phyloP scores from a whole-genome alignment of 2,888 invertebrate species.

The Dyspetes luteomarginatus region DNA sequence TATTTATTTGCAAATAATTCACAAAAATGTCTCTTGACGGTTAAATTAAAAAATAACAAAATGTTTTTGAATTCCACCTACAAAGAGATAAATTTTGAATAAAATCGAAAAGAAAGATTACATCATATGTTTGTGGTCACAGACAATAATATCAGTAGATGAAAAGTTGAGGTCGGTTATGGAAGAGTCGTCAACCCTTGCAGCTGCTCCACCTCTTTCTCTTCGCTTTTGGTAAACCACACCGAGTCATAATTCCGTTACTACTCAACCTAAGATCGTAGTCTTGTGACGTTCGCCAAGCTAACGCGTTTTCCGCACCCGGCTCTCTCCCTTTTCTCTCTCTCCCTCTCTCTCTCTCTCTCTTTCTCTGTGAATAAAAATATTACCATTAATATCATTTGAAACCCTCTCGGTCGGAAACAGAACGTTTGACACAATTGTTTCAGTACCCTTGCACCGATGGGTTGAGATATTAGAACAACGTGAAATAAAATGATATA shows the following conservation, averaged over 20 bases:
- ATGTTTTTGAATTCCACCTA: no score
- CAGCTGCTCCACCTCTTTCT: conserved; percentile 38
- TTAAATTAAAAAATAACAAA: background rate
- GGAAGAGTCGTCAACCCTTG: background rate
- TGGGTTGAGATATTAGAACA: no score
- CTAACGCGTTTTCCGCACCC: conserved; percentile 9
- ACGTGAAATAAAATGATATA: no score
- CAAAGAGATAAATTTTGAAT: background rate
- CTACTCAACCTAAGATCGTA: conserved; percentile 59
- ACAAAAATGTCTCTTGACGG: background rate
- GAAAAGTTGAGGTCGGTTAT: conserved; percentile 1
- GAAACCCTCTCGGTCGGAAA: no score
- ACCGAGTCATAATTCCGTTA: conserved; percentile 61
- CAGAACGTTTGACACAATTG: no score
- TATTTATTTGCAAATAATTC: background rate
- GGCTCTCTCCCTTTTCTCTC: background rate
- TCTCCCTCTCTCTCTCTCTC: background rate
- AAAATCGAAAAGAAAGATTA: background rate
- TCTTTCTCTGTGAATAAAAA: conserved; percentile 17
- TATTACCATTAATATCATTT: no score
- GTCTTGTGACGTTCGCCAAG: conserved; percentile 19
- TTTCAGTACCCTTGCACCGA: no score
- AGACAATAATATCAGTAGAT: background rate
- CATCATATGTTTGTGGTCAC: no score
- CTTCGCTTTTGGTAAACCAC: conserved; percentile 50